Conservation (phyloP, 2,113 vertebrate genomes). For the Phalacrocorax pelagicus region DNA sequence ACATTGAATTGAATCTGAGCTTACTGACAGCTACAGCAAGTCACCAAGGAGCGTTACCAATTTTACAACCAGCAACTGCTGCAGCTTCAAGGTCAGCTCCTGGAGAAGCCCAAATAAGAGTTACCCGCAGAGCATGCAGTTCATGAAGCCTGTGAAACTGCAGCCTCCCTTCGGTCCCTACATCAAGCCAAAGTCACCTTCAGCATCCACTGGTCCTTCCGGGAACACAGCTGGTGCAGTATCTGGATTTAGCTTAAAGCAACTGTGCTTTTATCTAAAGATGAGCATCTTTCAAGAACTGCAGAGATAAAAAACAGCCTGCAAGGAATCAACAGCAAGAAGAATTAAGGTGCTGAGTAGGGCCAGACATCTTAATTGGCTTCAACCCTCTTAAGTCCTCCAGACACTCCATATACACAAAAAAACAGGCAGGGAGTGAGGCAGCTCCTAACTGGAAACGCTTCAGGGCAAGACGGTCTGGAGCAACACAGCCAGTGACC, state of each 20-base stretch:
- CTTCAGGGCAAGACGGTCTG: neutral
- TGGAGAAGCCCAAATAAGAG: neutral
- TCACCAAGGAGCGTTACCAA: neutral
- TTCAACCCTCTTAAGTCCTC: neutral
- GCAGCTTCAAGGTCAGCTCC: neutral
- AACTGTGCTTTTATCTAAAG: neutral
- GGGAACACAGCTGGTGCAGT: neutral
- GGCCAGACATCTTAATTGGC: neutral
- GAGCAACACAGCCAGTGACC: neutral
- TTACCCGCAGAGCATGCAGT: fast-evolving
- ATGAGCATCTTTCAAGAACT: neutral
- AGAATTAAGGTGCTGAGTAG: neutral
- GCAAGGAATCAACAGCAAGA: neutral
- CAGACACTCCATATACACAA: neutral
- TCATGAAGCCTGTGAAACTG: fast-evolving
- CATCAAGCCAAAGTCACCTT: neutral
- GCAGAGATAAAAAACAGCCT: neutral
- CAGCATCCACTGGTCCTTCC: neutral
- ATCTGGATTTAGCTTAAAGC: neutral
- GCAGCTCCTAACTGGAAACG: neutral
- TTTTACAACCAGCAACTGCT: neutral
- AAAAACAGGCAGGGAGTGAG: fast-evolving
- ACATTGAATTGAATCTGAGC: neutral
- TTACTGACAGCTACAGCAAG: neutral
- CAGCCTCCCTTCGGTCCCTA: neutral